A percentile compares a stretch with the other conserved stretches of the same genome.
Evolutionary conservation across 2,113 vertebrate species (phyloP).

Genomic region (Acinonyx jubatus): DNA sequence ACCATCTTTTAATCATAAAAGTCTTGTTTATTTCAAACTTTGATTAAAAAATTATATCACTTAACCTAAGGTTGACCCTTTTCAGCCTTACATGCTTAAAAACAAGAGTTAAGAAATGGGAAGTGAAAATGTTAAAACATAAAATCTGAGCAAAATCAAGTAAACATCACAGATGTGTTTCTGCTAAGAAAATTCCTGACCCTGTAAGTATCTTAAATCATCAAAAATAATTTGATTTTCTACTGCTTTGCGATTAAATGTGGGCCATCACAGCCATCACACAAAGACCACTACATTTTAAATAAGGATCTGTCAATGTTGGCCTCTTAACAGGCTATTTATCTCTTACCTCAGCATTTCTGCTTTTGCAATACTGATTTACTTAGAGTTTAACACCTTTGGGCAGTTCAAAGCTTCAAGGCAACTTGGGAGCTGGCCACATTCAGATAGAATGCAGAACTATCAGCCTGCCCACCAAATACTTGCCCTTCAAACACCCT

Average conservation of each 20-base stretch:
- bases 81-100: constrained; percentile 67
- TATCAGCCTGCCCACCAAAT: not conserved
- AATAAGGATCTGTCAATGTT: not conserved
- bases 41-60: constrained; percentile 64
- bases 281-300: not conserved
- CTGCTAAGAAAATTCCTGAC: not conserved
- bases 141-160: constrained; percentile 78
- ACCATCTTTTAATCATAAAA: not conserved
- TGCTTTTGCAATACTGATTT: not conserved
- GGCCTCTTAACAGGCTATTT: not conserved
- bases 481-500: not conserved
- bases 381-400: not conserved
- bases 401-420: not conserved
- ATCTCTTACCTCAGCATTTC: not conserved
- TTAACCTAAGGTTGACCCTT: constrained; percentile 80
- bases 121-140: constrained; percentile 79
- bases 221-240: not conserved
- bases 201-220: not conserved
- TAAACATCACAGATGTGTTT: constrained; percentile 25
- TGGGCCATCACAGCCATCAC: not conserved
- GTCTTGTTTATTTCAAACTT: constrained; percentile 62
- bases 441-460: not conserved
- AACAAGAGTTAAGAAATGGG: constrained; percentile 72
- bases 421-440: not conserved
- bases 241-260: not conserved